These are phyloP conservation scores for Furcula furcula DNA, from an alignment of 2,888 invertebrate genomes.

Conservation along the genomic window DNA sequence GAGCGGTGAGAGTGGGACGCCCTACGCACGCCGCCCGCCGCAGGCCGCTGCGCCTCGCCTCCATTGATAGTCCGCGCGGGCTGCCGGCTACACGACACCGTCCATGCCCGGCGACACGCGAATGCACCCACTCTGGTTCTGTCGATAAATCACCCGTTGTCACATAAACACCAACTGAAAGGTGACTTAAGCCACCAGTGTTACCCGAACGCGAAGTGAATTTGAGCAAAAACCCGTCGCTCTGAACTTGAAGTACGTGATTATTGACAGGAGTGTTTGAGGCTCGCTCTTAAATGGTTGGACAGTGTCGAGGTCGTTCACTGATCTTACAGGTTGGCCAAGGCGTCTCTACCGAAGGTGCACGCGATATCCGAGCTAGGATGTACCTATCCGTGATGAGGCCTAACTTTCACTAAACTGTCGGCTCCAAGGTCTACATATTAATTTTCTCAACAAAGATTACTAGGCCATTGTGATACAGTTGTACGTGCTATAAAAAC, in stretches of 20 bases:
- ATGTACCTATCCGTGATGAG: constrained; percentile 48
- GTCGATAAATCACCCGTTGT: constrained; percentile 43
- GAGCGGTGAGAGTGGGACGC: constrained; percentile 60
- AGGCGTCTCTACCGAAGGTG: constrained; percentile 34
- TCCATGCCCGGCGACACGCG: constrained; percentile 51
- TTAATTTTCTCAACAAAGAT: constrained; percentile 32
- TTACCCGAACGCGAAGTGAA: constrained; percentile 38
- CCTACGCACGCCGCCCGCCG: constrained; percentile 44
- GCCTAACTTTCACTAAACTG: constrained; percentile 37
- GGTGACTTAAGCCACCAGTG: constrained; percentile 48
- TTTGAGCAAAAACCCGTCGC: constrained; percentile 17
- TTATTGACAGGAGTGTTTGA: constrained; percentile 48
- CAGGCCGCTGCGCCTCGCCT: constrained; percentile 40
- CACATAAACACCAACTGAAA: constrained; percentile 48
- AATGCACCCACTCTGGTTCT: constrained; percentile 45
- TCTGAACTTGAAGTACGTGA: constrained; percentile 36
- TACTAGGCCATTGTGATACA: constrained; percentile 36
- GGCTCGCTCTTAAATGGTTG: constrained; percentile 42
- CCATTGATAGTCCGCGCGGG: constrained; percentile 74
- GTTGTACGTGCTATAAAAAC: constrained; percentile 38
- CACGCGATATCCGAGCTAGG: constrained; percentile 40
- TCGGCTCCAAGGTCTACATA: constrained; percentile 11
- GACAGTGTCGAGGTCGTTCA: constrained; percentile 72
- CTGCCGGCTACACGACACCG: constrained; percentile 63
- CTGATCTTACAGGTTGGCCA: constrained; percentile 69